These are phyloP conservation scores for Trachops cirrhosus DNA, from an alignment of 2,797 vertebrate species.

Conservation along the genomic window DNA sequence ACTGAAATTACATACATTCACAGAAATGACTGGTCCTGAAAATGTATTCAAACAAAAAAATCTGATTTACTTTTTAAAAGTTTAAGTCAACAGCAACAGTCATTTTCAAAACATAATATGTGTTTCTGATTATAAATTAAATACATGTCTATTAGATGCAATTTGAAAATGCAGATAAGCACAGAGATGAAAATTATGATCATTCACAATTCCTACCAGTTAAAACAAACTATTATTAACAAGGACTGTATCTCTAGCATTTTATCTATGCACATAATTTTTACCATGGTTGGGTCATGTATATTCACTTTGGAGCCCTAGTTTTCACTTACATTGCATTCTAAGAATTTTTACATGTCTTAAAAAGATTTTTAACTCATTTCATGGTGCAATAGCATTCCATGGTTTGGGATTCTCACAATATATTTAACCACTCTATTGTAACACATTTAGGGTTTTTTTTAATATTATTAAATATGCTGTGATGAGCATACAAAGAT, in stretches of 20 bases:
- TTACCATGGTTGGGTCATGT: neutral
- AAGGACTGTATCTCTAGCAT: neutral
- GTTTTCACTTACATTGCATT: neutral
- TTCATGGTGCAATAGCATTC: neutral
- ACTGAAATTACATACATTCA: conserved; percentile 37
- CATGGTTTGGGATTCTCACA: neutral
- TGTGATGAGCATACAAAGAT: neutral
- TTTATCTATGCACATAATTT: neutral
- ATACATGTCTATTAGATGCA: neutral
- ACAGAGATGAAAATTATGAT: neutral
- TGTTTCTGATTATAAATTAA: conserved; percentile 37
- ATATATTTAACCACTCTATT: neutral
- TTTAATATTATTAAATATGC: neutral
- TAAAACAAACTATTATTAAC: neutral
- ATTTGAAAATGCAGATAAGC: neutral
- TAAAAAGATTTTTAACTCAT: neutral
- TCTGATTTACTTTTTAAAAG: neutral
- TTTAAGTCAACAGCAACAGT: neutral
- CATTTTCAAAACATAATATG: neutral
- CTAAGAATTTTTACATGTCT: neutral
- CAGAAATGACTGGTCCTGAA: neutral
- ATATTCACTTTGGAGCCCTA: neutral
- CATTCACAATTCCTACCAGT: neutral
- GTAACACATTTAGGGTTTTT: neutral
- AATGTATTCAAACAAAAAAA: neutral